These are phyloP conservation scores for Brachionus plicatilis DNA, from an alignment of 1,140 invertebrate genomes.

Conservation along the genomic window DNA sequence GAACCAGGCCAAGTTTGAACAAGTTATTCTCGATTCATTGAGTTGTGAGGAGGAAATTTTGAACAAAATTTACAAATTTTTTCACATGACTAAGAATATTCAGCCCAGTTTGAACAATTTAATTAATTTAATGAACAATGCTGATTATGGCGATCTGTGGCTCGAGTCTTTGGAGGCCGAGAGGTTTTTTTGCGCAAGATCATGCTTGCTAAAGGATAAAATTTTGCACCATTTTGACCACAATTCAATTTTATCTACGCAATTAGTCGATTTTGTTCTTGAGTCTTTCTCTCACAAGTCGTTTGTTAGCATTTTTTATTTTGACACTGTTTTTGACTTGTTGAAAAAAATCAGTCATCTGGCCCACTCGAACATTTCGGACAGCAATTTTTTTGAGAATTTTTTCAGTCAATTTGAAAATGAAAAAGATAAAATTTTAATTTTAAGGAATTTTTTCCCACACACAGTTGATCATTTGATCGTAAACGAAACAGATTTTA, in stretches of 20 bases:
- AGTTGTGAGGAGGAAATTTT: background rate
- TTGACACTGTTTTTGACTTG: background rate
- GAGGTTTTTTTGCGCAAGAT: background rate
- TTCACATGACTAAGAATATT: background rate
- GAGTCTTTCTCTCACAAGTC: background rate
- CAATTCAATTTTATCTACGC: background rate
- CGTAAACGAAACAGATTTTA: background rate
- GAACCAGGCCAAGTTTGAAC: background rate
- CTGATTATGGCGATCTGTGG: background rate
- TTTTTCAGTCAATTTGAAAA: background rate
- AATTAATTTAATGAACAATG: background rate
- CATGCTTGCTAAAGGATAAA: background rate
- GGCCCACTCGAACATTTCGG: background rate
- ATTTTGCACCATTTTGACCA: background rate
- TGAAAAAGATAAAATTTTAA: background rate
- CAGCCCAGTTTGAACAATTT: background rate
- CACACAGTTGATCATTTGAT: background rate
- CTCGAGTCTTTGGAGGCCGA: background rate
- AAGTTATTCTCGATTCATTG: background rate
- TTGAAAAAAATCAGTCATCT: background rate
- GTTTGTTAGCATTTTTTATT: background rate
- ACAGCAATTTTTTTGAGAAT: background rate
- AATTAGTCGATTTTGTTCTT: background rate
- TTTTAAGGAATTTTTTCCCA: background rate
- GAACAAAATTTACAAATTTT: background rate